Percentiles rank a stretch among this genome's conserved stretches.
Evolutionary conservation across 2,888 invertebrate genomes (phyloP).

Genomic region (Drosophila meridiana): DNA sequence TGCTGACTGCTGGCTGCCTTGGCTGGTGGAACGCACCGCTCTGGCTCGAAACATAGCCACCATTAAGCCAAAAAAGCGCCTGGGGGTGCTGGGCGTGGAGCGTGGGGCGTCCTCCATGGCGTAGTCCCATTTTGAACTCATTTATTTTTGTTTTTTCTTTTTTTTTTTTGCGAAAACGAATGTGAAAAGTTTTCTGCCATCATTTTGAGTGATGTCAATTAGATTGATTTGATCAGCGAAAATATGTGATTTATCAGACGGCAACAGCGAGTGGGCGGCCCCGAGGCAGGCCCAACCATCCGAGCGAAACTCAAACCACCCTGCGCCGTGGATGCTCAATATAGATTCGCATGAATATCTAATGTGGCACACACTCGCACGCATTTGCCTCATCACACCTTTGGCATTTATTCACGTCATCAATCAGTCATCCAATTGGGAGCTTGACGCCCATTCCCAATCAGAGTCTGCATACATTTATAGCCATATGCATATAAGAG

Average conservation of each 20-base stretch:
- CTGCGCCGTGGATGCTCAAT: constrained; percentile 29
- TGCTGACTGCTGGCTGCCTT: constrained; percentile 28
- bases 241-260: constrained; percentile 84
- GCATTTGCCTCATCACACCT: constrained; percentile 64
- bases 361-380: constrained; percentile 60
- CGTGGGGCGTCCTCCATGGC: constrained; percentile 14
- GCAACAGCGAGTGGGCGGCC: constrained; percentile 70
- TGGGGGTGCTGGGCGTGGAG: constrained; percentile 27
- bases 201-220: constrained; percentile 85
- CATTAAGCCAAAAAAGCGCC: constrained; percentile 70
- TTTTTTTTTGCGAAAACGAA: constrained; percentile 58
- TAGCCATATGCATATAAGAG: constrained; percentile 11
- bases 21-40: constrained; percentile 51
- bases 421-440: constrained; percentile 80
- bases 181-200: constrained; percentile 82
- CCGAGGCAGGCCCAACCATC: constrained; percentile 48
- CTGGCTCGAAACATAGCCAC: constrained; percentile 70
- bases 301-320: not conserved
- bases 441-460: constrained; percentile 34
- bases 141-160: constrained; percentile 74
- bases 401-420: constrained; percentile 63
- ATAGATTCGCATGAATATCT: constrained; percentile 78
- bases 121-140: constrained; percentile 70
- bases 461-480: constrained; percentile 3
- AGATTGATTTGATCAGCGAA: constrained; percentile 85